A percentile compares a stretch with the other conserved stretches of the same genome.
Conservation (phyloP, 2,797 vertebrate genomes). For the Danio choprae region DNA sequence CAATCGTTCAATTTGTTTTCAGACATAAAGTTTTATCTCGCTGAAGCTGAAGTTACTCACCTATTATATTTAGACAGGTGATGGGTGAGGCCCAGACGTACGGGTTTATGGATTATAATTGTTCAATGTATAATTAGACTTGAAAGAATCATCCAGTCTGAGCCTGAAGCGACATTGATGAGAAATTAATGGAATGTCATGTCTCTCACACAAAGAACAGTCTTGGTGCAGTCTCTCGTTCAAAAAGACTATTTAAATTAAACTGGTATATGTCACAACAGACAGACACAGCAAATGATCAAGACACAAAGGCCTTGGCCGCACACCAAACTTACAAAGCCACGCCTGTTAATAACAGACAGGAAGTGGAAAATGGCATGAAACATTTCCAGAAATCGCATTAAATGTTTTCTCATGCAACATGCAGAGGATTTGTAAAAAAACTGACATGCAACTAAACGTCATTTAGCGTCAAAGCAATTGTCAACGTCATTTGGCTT, state of each 20-base stretch:
- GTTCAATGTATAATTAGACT: constrained; percentile 34
- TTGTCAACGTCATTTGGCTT: constrained; percentile 40
- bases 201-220: background rate
- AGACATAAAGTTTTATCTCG: no score
- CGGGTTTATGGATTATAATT: constrained; percentile 30
- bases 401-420: background rate
- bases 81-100: constrained; percentile 14
- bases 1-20: background rate
- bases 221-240: constrained; percentile 3
- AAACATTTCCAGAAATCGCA: background rate
- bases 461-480: constrained; percentile 19
- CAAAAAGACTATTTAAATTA: constrained; percentile 25
- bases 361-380: background rate
- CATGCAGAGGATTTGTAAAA: background rate
- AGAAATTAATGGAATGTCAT: constrained; percentile 39
- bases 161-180: constrained; percentile 40
- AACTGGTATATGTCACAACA: constrained; percentile 36
- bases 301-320: constrained; percentile 20
- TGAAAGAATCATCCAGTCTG: constrained; percentile 42
- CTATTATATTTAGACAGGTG: constrained; percentile 11
- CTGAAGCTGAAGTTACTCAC: background rate
- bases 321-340: constrained; percentile 8
- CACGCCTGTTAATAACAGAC: background rate
- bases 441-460: background rate
- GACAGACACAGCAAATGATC: constrained; percentile 26